Evolutionary conservation across 2,888 invertebrate species (phyloP), one percentile per base, ranked within the genome.

Genomic region (Orchestes rusci): DNA sequence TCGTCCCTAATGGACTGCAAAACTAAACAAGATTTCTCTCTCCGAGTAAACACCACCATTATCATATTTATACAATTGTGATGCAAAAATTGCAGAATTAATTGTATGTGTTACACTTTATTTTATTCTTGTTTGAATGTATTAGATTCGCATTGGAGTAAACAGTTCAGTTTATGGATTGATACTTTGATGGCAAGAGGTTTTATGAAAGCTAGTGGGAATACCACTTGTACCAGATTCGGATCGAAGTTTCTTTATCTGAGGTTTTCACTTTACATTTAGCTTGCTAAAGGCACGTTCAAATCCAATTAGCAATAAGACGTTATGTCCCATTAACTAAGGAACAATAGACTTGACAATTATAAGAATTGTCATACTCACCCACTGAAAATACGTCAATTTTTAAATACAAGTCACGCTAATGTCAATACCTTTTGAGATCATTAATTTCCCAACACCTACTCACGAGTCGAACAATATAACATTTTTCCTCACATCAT

Each of bases 61-160:
- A 43, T 47, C 43, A 47, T 47, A 47, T 47, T 47, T 47, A 47
- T 47, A 39, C 47, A 47, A 47, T 47, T 47, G 43, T 34, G 23
- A 27, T 33, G 42, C 28, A 46, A 42, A 38, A 42, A 42, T 13
- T 27, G 38, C 34, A 27, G 31, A 42, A 42, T 46, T 46, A 46
- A 42, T 39, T 46, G 37, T 23, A 35, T 33, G 32, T 41, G 45
- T 41, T 41, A 41, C 45, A 45, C 41, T 45, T 45, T 45, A 45
- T 31, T 45, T 45, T 40, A 45, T 40, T 35, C 45, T 18, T 27
- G 45, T 39, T 39, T 28, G 45, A 35, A 36, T 23, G 39, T 39
- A 39, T 34, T 35, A 37, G 32, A 36, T 5, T 12, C 17, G 12
- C 18, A 41, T 37, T 19, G 36, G 16, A 45, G 41, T 45, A 45